Evolutionary conservation across 2,888 invertebrate genomes (phyloP).

Genomic region (Rotaria socialis): DNA sequence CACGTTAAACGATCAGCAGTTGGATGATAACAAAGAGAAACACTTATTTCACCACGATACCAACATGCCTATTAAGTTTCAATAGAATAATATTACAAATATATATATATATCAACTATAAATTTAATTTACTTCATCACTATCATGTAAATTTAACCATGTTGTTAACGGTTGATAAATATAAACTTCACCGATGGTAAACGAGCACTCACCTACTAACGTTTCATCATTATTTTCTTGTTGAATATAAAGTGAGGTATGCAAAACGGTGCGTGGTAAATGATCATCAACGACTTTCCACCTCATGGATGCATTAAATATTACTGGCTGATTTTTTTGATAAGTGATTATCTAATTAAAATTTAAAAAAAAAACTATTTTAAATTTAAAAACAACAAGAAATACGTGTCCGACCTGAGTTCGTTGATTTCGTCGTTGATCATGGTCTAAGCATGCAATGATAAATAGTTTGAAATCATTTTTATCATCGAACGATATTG

Average conservation of each 20-base stretch:
- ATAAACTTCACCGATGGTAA: constrained; percentile 4
- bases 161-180: constrained; percentile 37
- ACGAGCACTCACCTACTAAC: not conserved
- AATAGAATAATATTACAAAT: not conserved
- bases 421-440: not conserved
- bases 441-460: not conserved
- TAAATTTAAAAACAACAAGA: not conserved
- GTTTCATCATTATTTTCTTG: not conserved
- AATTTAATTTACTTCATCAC: not conserved
- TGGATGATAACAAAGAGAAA: constrained; percentile 27
- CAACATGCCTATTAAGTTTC: not conserved
- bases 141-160: not conserved
- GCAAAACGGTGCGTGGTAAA: not conserved
- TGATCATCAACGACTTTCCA: constrained; percentile 1
- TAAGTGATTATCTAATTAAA: not conserved
- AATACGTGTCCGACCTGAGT: not conserved
- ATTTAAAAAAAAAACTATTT: not conserved
- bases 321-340: not conserved
- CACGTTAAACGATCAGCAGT: constrained; percentile 15
- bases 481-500: not conserved
- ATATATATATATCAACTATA: not conserved
- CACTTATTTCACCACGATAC: not conserved
- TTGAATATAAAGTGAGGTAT: not conserved
- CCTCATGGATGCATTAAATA: not conserved
- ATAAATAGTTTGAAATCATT: not conserved